These are phyloP conservation scores for Sciaenops ocellatus DNA, from an alignment of 2,797 vertebrate species.

Conservation along the genomic window DNA sequence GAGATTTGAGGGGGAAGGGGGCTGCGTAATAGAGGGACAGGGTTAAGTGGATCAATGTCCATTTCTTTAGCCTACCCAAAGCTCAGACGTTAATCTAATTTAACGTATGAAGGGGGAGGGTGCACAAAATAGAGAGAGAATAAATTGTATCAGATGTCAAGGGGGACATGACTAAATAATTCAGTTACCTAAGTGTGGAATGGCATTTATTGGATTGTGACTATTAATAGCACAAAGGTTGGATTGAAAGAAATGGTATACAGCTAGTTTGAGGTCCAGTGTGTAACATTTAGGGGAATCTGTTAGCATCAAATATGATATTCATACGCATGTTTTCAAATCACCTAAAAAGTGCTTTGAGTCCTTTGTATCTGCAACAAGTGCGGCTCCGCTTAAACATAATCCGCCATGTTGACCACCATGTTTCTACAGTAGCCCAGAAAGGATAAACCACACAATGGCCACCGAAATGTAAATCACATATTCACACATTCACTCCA, in stretches of 20 bases:
- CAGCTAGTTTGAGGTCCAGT: conserved; percentile 41
- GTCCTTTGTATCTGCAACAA: too few relatives aligned
- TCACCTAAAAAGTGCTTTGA: too few relatives aligned
- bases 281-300: background rate
- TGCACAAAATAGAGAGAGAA: conserved; percentile 67
- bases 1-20: conserved; percentile 4
- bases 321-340: too few relatives aligned
- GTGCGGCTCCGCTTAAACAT: too few relatives aligned
- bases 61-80: conserved; percentile 64
- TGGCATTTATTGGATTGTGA: conserved; percentile 75
- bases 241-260: conserved; percentile 45
- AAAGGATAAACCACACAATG: too few relatives aligned
- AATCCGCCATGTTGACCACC: too few relatives aligned
- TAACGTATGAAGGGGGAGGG: conserved; percentile 59
- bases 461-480: background rate
- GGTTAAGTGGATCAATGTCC: conserved; percentile 77
- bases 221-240: conserved; percentile 68
- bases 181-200: conserved; percentile 74
- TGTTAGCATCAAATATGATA: too few relatives aligned
- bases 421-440: too few relatives aligned
- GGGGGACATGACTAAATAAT: conserved; percentile 75
- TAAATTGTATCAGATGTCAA: conserved; percentile 78
- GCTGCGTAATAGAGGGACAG: background rate
- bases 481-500: background rate
- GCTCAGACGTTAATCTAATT: conserved; percentile 79